Conservation (phyloP, 2,113 vertebrate genomes). For the Tupaia chinensis region DNA sequence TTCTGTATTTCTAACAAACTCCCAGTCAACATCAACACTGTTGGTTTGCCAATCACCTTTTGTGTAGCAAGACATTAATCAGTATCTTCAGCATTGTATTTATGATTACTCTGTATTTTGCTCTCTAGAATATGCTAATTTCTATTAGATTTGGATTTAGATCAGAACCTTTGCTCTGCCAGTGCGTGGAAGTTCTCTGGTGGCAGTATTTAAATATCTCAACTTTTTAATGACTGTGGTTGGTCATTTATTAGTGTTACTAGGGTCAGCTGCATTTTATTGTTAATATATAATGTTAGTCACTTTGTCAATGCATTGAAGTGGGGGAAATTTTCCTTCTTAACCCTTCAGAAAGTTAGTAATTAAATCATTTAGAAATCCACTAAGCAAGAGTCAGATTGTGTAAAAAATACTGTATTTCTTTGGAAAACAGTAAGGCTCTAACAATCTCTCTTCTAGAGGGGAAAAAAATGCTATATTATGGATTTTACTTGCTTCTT, state of each 20-base stretch:
- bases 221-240: background rate
- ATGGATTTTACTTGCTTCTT: background rate
- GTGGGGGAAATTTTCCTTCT: slow-evolving; percentile 3
- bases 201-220: background rate
- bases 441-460: slow-evolving; percentile 11
- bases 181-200: background rate
- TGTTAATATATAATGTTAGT: slow-evolving; percentile 8
- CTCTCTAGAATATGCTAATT: background rate
- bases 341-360: slow-evolving; percentile 44
- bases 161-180: background rate
- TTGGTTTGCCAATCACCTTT: background rate
- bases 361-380: slow-evolving; percentile 54
- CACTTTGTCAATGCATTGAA: background rate
- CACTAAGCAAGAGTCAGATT: background rate
- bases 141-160: background rate
- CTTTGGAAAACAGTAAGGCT: slow-evolving; percentile 43
- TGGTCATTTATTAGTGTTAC: background rate
- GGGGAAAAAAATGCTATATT: background rate
- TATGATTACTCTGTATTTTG: slow-evolving; percentile 1
- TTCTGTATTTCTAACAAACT: background rate
- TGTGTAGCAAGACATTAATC: background rate
- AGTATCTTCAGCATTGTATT: background rate
- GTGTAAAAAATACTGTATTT: slow-evolving; percentile 40
- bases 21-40: background rate
- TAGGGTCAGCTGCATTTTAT: background rate